Evolutionary conservation across 1,140 invertebrate species (phyloP), one percentile per base, ranked within the genome.

Genomic region (Pollicipes pollicipes): DNA sequence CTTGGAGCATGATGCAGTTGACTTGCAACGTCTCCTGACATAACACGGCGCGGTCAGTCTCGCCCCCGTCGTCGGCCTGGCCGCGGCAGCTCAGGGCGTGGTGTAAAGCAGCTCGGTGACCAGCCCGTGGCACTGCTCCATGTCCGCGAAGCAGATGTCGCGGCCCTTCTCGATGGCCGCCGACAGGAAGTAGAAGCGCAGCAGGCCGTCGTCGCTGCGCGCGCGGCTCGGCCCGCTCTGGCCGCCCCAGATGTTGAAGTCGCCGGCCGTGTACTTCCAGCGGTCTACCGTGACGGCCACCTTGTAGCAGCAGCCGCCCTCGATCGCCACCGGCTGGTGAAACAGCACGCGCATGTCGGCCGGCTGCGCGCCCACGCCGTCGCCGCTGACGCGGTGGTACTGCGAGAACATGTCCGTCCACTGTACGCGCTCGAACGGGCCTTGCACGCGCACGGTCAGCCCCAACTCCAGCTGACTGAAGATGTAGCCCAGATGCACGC

Each of bases 381-480:
- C 75, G 24, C 73, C 72, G 10, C 71, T 72, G 28, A 75, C 73
- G 6, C 73, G 70, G 68, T 70, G 71, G 69, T 74, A 75, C 17
- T 75, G 72, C 17, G 30, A 27, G 27, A 70, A 70, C 66, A 74
- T 73, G 58, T 75, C 75, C 8, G 73, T 73, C 75, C 75, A 75
- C 69, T 75, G 75, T 10, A 71, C 63, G 27, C 72, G 72, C 72
- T 75, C 75, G 72, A 73, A 75, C 3, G 75, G 75, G 1, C 75
- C 75, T 68, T 75, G 73, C 45, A 73, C 74, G 71, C 74, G 75
- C 21, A 75, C 68, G 28, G 72, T 75, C 71, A 75, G 68, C 10
- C 75, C 75, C 75, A 75, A 73, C 71, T 75, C 75, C 21, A 73
- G 74, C 71, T 71, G 66, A 35, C 73, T 75, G 75, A 75, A 74